Evolutionary conservation across 2,797 vertebrate species (phyloP).

Genomic region (Trichosurus vulpecula): DNA sequence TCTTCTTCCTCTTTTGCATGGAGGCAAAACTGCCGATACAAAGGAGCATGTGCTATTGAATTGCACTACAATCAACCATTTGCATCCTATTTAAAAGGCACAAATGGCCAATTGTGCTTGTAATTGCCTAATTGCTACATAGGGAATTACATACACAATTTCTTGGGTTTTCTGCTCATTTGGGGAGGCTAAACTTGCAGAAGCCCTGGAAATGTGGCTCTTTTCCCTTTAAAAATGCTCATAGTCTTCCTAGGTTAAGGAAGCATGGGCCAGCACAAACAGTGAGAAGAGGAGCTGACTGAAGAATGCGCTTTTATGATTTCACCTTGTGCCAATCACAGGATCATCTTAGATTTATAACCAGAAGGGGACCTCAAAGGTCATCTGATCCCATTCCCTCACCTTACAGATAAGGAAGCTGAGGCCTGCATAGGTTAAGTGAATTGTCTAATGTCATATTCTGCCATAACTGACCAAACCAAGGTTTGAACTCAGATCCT

Average conservation of each 20-base stretch:
- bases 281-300: background rate
- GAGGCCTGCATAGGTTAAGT: background rate
- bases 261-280: background rate
- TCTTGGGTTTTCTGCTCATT: constrained; percentile 41
- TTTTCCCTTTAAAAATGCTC: background rate
- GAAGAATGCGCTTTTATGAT: background rate
- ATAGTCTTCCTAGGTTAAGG: constrained; percentile 8
- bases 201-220: constrained; percentile 50
- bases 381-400: background rate
- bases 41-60: constrained; percentile 21
- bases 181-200: background rate
- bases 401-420: background rate
- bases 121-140: constrained; percentile 22
- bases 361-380: background rate
- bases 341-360: background rate
- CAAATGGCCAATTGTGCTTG: constrained; percentile 51
- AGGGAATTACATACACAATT: constrained; percentile 25
- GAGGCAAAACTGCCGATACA: constrained; percentile 32
- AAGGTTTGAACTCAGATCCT: background rate
- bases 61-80: constrained; percentile 25
- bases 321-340: background rate
- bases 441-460: background rate
- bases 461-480: background rate
- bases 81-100: constrained; percentile 44
- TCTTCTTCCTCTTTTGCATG: background rate